Conservation (phyloP, 2,113 vertebrate genomes). For the Phylloscopus trochilus region DNA sequence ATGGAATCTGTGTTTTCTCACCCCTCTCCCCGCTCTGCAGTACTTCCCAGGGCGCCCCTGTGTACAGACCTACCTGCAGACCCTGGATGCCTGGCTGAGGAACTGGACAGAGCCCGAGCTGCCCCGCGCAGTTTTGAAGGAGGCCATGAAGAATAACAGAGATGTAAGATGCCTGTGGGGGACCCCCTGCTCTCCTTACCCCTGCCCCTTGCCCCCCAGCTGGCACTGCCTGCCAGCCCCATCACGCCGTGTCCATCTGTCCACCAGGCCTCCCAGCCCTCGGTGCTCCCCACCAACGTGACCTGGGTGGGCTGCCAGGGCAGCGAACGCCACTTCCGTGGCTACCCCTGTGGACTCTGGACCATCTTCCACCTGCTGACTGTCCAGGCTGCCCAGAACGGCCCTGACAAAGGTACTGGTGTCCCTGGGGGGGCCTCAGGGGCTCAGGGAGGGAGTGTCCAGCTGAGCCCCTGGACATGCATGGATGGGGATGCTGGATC, state of each 20-base stretch:
- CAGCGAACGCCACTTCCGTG: conserved; percentile 79
- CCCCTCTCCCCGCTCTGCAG: conserved; percentile 48
- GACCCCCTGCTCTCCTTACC: background rate
- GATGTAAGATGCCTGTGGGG: conserved; percentile 67
- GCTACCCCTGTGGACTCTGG: conserved; percentile 92
- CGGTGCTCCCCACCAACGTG: conserved; percentile 73
- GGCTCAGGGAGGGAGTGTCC: background rate
- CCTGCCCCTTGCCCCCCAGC: background rate
- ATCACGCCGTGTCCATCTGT: rapidly evolving
- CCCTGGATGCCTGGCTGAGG: conserved; percentile 75
- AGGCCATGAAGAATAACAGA: conserved; percentile 74
- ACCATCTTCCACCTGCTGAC: conserved; percentile 90
- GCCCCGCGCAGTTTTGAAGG: conserved; percentile 70
- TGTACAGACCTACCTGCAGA: conserved; percentile 79
- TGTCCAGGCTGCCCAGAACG: conserved; percentile 71
- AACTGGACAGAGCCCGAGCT: conserved; percentile 67
- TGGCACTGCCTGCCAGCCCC: background rate
- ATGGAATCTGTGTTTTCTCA: background rate
- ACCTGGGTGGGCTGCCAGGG: conserved; percentile 91
- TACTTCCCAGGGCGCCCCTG: conserved; percentile 85
- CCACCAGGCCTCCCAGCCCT: background rate
- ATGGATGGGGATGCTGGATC: rapidly evolving
- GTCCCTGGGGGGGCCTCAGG: rapidly evolving
- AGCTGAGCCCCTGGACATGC: too few species aligned
- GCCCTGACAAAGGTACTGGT: conserved; percentile 42